Evolutionary conservation across 2,113 vertebrate genomes (phyloP).

Genomic region (Saguinus imperator): DNA sequence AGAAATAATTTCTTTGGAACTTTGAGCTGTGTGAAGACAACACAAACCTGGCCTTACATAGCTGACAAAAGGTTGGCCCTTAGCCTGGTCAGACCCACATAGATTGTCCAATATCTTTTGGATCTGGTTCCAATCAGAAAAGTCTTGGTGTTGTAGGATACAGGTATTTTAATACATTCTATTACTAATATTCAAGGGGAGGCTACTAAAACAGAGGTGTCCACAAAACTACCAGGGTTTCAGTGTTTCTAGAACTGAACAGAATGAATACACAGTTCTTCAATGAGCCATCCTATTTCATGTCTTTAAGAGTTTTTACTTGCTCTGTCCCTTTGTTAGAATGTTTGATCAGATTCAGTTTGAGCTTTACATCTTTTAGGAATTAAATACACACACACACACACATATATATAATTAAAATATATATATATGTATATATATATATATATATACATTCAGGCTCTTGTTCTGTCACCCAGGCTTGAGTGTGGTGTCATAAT

Average conservation of each 20-base stretch:
- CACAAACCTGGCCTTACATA: background rate
- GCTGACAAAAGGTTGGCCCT: background rate
- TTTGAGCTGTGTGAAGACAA: background rate
- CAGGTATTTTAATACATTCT: background rate
- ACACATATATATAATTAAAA: too few relatives aligned
- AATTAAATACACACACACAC: background rate
- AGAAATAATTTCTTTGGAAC: background rate
- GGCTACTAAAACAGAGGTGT: background rate
- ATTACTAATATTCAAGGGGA: background rate
- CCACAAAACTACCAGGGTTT: background rate
- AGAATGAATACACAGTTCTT: background rate
- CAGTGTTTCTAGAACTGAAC: background rate
- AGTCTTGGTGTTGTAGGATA: background rate
- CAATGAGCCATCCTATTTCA: background rate
- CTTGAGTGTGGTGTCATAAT: too few relatives aligned
- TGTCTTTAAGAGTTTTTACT: background rate
- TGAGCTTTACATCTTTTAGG: background rate
- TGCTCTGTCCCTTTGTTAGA: rapidly evolving
- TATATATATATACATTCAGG: too few relatives aligned
- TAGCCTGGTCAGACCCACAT: too few relatives aligned
- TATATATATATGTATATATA: too few relatives aligned
- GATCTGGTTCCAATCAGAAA: background rate
- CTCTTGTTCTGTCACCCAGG: too few relatives aligned
- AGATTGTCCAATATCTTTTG: background rate
- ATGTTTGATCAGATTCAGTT: background rate